Conservation (phyloP, 1,140 invertebrate species). For the Drosophila orosa region DNA sequence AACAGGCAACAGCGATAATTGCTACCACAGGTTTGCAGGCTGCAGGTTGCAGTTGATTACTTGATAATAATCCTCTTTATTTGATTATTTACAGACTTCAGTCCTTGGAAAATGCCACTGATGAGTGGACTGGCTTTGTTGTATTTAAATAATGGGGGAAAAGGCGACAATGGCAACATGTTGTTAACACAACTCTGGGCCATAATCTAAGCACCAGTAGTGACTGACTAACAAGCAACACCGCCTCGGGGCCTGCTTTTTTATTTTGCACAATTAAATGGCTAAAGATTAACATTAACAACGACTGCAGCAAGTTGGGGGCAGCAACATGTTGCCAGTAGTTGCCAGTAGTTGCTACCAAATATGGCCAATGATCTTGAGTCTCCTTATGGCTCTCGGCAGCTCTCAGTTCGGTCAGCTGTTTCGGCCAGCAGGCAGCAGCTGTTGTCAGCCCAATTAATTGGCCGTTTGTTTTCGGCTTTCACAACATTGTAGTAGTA, state of each 20-base stretch:
- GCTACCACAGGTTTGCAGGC: too few species aligned
- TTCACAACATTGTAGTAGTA: not conserved
- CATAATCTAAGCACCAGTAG: not conserved
- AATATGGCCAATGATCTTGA: conserved; percentile 39
- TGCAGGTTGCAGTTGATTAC: not conserved
- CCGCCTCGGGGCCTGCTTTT: not conserved
- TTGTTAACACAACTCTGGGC: too few species aligned
- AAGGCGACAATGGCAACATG: too few species aligned
- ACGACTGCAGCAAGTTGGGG: conserved; percentile 3
- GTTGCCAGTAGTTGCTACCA: conserved; percentile 10
- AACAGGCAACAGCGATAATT: not conserved
- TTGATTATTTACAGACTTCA: not conserved
- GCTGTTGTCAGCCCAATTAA: conserved; percentile 40
- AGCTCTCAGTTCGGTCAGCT: not conserved
- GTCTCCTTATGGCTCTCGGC: conserved; percentile 11
- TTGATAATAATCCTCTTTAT: not conserved
- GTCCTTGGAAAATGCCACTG: not conserved
- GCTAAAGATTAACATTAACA: conserved; percentile 9
- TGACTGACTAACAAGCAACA: not conserved
- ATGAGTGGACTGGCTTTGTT: not conserved
- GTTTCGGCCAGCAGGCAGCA: conserved; percentile 5
- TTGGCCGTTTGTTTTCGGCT: conserved; percentile 32
- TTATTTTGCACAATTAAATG: conserved; percentile 12
- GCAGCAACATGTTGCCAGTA: conserved; percentile 14
- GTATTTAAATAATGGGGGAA: too few species aligned